Percentiles rank a stretch among this genome's conserved stretches.
Evolutionary conservation across 2,888 invertebrate genomes (phyloP).

Genomic region (Bombylius discolor): DNA sequence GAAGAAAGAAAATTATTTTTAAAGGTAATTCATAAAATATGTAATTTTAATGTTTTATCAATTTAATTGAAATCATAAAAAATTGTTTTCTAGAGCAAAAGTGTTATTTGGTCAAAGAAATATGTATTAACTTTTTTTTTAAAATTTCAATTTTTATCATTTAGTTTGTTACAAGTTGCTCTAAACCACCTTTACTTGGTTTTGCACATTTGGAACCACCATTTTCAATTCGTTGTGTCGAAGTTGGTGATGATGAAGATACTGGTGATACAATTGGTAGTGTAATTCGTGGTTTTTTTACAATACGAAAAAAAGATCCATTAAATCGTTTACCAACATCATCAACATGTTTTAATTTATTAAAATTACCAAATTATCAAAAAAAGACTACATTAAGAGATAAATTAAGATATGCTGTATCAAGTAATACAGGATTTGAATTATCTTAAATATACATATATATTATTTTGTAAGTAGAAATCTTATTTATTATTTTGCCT

Average conservation of each 20-base stretch:
- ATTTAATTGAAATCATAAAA: too few relatives aligned
- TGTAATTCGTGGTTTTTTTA: constrained; percentile 95
- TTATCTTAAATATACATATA: constrained; percentile 53
- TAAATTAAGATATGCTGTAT: constrained; percentile 93
- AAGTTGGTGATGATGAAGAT: constrained; percentile 95
- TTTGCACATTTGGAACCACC: constrained; percentile 95
- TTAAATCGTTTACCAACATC: constrained; percentile 94
- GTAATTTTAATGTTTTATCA: too few relatives aligned
- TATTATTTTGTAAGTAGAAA: too few relatives aligned
- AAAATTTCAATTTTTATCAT: constrained; percentile 6
- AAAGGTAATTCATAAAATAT: constrained; percentile 46
- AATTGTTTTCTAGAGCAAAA: too few relatives aligned
- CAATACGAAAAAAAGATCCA: constrained; percentile 88
- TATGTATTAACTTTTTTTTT: neutral
- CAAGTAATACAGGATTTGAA: constrained; percentile 97
- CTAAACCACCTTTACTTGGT: constrained; percentile 90
- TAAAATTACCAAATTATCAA: constrained; percentile 97
- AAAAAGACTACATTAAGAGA: constrained; percentile 89
- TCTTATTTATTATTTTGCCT: too few relatives aligned
- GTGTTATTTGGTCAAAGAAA: neutral
- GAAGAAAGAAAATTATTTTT: constrained; percentile 87
- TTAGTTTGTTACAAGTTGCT: constrained; percentile 87
- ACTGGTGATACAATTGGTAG: constrained; percentile 69
- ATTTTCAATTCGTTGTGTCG: constrained; percentile 96
- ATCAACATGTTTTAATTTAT: constrained; percentile 95